These are phyloP conservation scores for Bruchidius siliquastri DNA, from an alignment of 2,888 invertebrate genomes.

Conservation along the genomic window DNA sequence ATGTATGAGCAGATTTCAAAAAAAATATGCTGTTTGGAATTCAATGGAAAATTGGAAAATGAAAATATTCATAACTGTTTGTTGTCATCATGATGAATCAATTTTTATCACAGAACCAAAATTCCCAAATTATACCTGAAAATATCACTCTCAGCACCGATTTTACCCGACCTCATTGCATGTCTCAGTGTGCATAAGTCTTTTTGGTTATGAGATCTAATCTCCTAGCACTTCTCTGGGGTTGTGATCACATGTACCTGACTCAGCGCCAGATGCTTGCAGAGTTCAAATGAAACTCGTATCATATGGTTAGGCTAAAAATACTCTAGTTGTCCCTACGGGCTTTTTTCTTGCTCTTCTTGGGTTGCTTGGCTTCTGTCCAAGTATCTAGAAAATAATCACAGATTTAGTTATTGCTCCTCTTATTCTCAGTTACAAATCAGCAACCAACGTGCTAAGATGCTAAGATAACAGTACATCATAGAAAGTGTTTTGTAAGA, in stretches of 20 bases:
- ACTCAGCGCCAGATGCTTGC: background rate
- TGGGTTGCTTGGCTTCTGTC: constrained; percentile 69
- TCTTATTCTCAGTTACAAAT: constrained; percentile 3
- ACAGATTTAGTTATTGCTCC: constrained; percentile 7
- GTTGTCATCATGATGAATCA: background rate
- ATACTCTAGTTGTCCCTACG: constrained; percentile 61
- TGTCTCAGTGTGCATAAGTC: background rate
- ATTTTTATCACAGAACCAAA: background rate
- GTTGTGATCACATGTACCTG: constrained; percentile 37
- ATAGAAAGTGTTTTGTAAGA: too few relatives aligned
- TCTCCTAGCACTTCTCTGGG: constrained; percentile 36
- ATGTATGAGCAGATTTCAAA: background rate
- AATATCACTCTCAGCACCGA: background rate
- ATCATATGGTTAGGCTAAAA: background rate
- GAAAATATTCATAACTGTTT: background rate
- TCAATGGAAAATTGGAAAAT: background rate
- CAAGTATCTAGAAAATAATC: constrained; percentile 57
- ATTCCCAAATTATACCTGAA: background rate
- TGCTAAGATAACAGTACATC: too few relatives aligned
- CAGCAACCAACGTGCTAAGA: too few relatives aligned
- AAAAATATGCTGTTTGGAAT: background rate
- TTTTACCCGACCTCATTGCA: background rate
- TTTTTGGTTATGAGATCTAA: constrained; percentile 21
- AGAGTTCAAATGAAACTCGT: background rate
- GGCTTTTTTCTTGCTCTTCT: constrained; percentile 67